Base-by-base conservation (phyloP, 1,140 invertebrate species). In the Scaptomyza hsui region DNA sequence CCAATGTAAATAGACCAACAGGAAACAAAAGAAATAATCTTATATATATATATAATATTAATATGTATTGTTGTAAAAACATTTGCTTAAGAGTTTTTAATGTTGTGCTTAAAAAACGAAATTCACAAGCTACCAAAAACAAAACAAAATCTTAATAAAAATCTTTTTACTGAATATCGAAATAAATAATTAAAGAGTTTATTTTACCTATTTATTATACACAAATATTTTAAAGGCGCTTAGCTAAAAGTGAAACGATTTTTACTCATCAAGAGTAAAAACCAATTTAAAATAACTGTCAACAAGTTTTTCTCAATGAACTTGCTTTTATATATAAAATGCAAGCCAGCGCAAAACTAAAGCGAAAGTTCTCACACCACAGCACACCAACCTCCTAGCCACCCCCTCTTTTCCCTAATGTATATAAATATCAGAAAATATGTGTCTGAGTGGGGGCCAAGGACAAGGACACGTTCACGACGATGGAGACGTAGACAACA, bases 391-490 rank as follows among this genome's bases (percentile, higher is more conserved):
- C n/a, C n/a, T n/a, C n/a, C n/a, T n/a, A n/a, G n/a, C n/a, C n/a
- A n/a, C n/a, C n/a, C 67, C 29, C 48, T 24, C 45, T 44, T 19
- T 15, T 12, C 21, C 13, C 56, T 52, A 60, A 70, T 72, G 47
- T 63, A 64, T 78, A 65, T 73, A 60, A 48, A 74, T 78, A 67
- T 76, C 79, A 60, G 70, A 62, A 35, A 67, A 39, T 65, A 42
- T 72, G 24, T 48, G 64, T 55, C 53, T 75, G 75, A 80, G 81
- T 86, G 63, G 74, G 74, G 71, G 83, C 75, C 83, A 88, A 88
- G 82, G 81, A 77, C 82, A 86, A 86, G 82, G 78, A 78, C 82
- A 86, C 63, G 72, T 75, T 71, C 60, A 85, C 75, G 75, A 78
- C 68, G 64, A 49, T 29, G 57, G 68, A 55, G 52, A 75, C 68